Percentiles rank a stretch among this genome's conserved stretches.
These are phyloP conservation scores for Apodemia duryi DNA, from an alignment of 2,888 invertebrate genomes.

Conservation along the genomic window DNA sequence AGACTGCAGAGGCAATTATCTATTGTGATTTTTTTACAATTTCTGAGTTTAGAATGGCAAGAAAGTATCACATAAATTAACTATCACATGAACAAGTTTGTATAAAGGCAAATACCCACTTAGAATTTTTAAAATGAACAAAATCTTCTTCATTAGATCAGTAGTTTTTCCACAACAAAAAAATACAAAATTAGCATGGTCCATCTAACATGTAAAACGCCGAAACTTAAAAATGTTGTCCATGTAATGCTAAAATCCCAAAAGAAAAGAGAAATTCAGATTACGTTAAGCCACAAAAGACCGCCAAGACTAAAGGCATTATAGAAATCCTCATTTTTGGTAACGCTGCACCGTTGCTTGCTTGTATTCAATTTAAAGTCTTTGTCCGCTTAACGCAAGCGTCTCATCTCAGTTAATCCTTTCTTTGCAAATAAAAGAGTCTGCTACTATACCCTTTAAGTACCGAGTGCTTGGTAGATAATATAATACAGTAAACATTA, in stretches of 20 bases:
- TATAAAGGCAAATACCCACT: no score
- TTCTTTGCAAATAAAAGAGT: constrained; percentile 44
- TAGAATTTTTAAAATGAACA: no score
- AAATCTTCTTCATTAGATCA: no score
- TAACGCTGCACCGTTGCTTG: constrained; percentile 19
- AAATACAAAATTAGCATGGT: neutral
- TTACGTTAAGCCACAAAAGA: constrained; percentile 6
- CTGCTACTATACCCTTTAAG: constrained; percentile 41
- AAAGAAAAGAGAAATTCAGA: constrained; percentile 21
- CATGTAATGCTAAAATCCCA: neutral
- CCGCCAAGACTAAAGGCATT: constrained; percentile 18
- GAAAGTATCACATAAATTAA: no score
- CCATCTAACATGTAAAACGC: neutral
- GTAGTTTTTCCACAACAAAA: no score
- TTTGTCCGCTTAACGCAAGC: constrained; percentile 30
- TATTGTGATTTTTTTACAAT: no score
- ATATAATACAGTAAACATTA: neutral
- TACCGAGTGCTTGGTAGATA: constrained; percentile 18
- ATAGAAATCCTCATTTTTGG: constrained; percentile 29
- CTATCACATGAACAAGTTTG: no score
- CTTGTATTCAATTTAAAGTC: constrained; percentile 27
- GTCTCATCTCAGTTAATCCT: constrained; percentile 43
- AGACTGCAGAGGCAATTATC: no score
- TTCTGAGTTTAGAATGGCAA: no score
- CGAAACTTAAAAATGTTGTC: neutral